phyloP scores from a whole-genome alignment of 2,888 invertebrate species.

The Entomobrya multifasciata region DNA sequence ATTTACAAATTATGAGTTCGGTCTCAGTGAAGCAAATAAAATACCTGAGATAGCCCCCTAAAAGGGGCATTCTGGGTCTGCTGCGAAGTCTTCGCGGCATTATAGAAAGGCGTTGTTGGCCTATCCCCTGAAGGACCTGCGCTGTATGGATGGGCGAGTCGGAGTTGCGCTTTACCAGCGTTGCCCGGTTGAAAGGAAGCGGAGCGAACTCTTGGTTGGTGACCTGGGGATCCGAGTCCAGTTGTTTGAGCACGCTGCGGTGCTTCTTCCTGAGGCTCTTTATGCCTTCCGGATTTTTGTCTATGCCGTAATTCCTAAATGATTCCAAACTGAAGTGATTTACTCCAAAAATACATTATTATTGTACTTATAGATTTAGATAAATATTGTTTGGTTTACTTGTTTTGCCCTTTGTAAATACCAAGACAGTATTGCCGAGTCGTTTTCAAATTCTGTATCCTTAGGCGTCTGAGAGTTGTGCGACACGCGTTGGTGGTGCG shows the following conservation, averaged over 20 bases:
- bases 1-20: background rate
- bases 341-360: no score
- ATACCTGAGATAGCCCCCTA: conserved; percentile 38
- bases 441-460: conserved; percentile 73
- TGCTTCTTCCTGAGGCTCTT: conserved; percentile 10
- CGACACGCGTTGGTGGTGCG: conserved; percentile 67
- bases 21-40: background rate
- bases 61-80: conserved; percentile 25
- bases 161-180: conserved; percentile 42
- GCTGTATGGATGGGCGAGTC: conserved; percentile 58
- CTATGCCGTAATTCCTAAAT: conserved; percentile 63
- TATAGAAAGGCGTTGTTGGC: background rate
- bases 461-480: conserved; percentile 57
- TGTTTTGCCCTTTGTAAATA: conserved; percentile 74
- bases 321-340: no score
- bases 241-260: background rate
- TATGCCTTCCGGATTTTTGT: conserved; percentile 19
- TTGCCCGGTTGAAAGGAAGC: conserved; percentile 59
- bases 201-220: background rate
- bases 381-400: conserved; percentile 14
- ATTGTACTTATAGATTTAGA: no score
- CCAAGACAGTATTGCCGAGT: conserved; percentile 71
- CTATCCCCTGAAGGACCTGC: conserved; percentile 29
- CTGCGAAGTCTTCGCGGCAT: background rate
- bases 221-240: conserved; percentile 50